Conservation (phyloP, 2,113 vertebrate genomes). For the Corythornis madagascariensis region DNA sequence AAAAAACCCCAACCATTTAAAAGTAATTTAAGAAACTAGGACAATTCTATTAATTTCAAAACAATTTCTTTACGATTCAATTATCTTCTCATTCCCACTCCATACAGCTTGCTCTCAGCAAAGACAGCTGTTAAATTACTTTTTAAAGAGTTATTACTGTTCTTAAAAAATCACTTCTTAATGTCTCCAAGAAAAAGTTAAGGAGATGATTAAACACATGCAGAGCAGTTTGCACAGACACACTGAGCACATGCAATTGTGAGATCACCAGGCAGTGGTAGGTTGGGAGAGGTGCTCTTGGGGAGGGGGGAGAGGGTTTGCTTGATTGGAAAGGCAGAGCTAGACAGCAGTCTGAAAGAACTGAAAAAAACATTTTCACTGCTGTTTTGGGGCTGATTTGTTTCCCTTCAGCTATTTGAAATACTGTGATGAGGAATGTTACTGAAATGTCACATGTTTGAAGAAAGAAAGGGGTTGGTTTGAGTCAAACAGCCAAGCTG, state of each 20-base stretch:
- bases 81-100: slow-evolving; percentile 41
- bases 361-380: neutral
- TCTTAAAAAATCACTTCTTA: slow-evolving; percentile 40
- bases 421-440: neutral
- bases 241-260: neutral
- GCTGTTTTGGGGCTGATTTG: neutral
- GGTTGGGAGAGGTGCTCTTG: neutral
- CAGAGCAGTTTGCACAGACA: neutral
- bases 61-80: slow-evolving; percentile 44
- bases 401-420: slow-evolving; percentile 4
- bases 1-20: neutral
- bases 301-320: neutral
- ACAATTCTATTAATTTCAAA: slow-evolving; percentile 40
- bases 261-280: neutral
- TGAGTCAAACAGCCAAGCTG: neutral
- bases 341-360: neutral
- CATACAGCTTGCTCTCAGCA: neutral
- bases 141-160: slow-evolving; percentile 28
- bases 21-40: slow-evolving; percentile 30
- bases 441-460: neutral
- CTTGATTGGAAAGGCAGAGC: neutral
- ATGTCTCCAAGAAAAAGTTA: slow-evolving; percentile 7
- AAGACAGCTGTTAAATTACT: slow-evolving; percentile 41
- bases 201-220: slow-evolving; percentile 11
- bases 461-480: neutral